phyloP scores from a whole-genome alignment of 2,888 invertebrate species.

The Drosophila fulvimacula region DNA sequence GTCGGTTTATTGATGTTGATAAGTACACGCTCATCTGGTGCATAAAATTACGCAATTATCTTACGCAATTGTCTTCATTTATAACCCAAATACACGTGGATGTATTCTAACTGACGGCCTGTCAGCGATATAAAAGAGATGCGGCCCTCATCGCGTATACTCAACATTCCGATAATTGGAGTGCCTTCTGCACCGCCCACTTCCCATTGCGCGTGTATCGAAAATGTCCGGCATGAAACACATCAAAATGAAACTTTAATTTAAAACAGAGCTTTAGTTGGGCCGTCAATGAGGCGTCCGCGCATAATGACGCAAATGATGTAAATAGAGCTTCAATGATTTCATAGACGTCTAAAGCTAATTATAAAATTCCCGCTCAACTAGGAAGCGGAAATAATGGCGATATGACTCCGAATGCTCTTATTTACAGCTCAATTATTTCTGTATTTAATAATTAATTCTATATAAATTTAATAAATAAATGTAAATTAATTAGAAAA shows the following conservation, averaged over 20 bases:
- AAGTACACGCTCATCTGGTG: slow-evolving; percentile 53
- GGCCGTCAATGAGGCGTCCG: not conserved
- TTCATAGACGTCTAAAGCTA: not conserved
- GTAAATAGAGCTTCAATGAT: slow-evolving; percentile 4
- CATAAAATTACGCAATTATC: slow-evolving; percentile 60
- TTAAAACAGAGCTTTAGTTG: not conserved
- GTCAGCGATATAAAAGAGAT: not conserved
- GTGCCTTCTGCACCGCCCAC: not conserved
- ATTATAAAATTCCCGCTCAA: slow-evolving; percentile 13
- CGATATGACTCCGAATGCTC: not conserved
- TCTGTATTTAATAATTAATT: too few relatives aligned
- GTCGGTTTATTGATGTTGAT: slow-evolving; percentile 54
- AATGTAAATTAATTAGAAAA: too few relatives aligned
- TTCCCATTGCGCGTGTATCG: not conserved
- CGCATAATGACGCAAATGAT: slow-evolving; percentile 19
- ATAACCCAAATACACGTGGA: slow-evolving; percentile 9
- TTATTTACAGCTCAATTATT: not conserved
- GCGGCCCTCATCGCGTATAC: slow-evolving; percentile 3
- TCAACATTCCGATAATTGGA: slow-evolving; percentile 1
- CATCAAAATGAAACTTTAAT: slow-evolving; percentile 3
- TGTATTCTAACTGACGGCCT: not conserved
- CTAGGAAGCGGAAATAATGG: not conserved
- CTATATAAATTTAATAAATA: too few relatives aligned
- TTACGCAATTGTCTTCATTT: slow-evolving; percentile 54
- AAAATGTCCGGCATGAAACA: not conserved